Conservation (phyloP, 2,113 vertebrate genomes). For the Oxyura jamaicensis region DNA sequence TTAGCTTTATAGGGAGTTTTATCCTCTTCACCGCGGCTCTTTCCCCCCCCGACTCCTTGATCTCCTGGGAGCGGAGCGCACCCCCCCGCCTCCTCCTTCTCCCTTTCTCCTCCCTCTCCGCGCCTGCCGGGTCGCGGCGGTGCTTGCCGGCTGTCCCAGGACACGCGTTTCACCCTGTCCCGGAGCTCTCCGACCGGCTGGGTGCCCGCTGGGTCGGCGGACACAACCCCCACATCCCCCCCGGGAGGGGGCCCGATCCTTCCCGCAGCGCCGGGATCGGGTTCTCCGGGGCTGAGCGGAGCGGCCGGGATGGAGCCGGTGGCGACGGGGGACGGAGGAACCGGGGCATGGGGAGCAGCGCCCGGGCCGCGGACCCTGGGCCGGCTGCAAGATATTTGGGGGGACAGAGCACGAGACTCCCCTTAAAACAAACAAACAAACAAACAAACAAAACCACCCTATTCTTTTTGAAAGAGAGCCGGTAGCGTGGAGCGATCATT, state of each 20-base stretch:
- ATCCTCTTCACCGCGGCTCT: background rate
- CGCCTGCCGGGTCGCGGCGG: background rate
- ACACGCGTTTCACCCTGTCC: background rate
- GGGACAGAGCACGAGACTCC: too few species aligned
- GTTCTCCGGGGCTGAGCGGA: too few species aligned
- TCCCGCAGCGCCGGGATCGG: too few species aligned
- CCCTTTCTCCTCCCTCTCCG: background rate
- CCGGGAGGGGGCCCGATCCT: background rate
- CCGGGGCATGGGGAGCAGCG: rapidly evolving
- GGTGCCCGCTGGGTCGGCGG: background rate
- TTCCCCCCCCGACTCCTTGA: background rate
- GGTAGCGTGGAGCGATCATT: background rate
- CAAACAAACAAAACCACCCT: background rate
- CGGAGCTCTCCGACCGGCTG: background rate
- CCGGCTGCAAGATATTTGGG: background rate
- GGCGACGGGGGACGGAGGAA: background rate
- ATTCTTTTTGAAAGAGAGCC: background rate
- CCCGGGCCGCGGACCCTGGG: too few species aligned
- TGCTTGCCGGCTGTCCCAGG: background rate
- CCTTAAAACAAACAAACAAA: too few species aligned
- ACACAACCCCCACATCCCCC: background rate
- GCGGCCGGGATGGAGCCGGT: too few species aligned
- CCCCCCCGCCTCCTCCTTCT: background rate
- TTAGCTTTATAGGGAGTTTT: background rate
- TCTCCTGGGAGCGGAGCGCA: background rate